Conservation (phyloP, 2,888 invertebrate species). For the Drosophila kambysellisi region DNA sequence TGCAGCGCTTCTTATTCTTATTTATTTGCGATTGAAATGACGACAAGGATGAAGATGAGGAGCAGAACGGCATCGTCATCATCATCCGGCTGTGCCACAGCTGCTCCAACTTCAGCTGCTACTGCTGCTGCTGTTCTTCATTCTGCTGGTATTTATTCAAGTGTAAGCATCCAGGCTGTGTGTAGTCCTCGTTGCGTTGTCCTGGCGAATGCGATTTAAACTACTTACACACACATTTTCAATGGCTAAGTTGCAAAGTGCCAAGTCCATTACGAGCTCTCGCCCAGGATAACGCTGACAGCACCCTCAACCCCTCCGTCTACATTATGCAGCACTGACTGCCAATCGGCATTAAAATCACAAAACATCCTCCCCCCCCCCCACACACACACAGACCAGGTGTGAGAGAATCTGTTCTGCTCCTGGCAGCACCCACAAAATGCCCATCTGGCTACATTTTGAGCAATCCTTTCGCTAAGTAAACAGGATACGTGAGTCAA, state of each 20-base stretch:
- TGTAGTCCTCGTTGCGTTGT: constrained; percentile 18
- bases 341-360: constrained; percentile 79
- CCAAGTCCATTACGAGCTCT: constrained; percentile 72
- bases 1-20: constrained; percentile 73
- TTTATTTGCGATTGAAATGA: constrained; percentile 80
- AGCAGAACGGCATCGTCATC: constrained; percentile 48
- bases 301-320: constrained; percentile 27
- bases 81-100: constrained; percentile 52
- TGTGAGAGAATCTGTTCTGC: constrained; percentile 7
- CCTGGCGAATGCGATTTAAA: constrained; percentile 75
- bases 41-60: constrained; percentile 23
- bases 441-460: constrained; percentile 61
- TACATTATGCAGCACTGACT: constrained; percentile 51
- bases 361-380: constrained; percentile 60
- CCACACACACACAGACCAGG: constrained; percentile 14
- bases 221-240: constrained; percentile 81
- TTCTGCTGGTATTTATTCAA: constrained; percentile 73
- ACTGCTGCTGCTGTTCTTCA: constrained; percentile 16
- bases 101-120: constrained; percentile 2
- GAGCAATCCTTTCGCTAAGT: constrained; percentile 65
- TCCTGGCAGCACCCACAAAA: constrained; percentile 11
- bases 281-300: constrained; percentile 66
- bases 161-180: constrained; percentile 70
- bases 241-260: constrained; percentile 79
- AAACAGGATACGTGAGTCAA: constrained; percentile 39